Evolutionary conservation across 1,140 invertebrate genomes (phyloP).

Genomic region (Chrysoperla carnea): DNA sequence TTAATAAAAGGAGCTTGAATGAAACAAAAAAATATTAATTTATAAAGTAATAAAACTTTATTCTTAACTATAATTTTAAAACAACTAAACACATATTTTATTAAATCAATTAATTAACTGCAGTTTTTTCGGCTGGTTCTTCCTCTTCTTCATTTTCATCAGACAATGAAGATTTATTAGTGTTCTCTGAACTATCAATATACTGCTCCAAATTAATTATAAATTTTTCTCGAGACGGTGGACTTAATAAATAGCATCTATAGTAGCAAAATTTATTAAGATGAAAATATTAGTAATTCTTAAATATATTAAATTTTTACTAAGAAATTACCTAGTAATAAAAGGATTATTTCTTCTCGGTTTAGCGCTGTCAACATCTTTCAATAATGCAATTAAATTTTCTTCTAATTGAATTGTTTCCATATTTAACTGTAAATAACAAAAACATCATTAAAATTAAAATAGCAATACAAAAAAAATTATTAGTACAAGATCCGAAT

Average conservation of each 20-base stretch:
- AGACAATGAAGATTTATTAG: slow-evolving; percentile 3
- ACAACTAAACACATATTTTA: too few species aligned
- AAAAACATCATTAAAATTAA: slow-evolving; percentile 1
- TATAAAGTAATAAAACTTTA: too few species aligned
- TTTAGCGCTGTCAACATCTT: slow-evolving; percentile 36
- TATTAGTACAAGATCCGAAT: too few species aligned
- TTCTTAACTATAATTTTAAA: too few species aligned
- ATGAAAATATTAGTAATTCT: too few species aligned
- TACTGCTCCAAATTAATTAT: slow-evolving; percentile 43
- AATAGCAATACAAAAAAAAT: too few species aligned
- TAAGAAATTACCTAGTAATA: slow-evolving; percentile 36
- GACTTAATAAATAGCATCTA: slow-evolving; percentile 26
- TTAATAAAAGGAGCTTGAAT: too few species aligned
- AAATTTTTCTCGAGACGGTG: slow-evolving; percentile 39
- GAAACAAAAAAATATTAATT: too few species aligned
- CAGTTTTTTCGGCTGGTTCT: slow-evolving; percentile 1
- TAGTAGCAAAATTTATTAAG: too few species aligned
- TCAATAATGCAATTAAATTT: slow-evolving; percentile 43
- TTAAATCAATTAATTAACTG: too few species aligned
- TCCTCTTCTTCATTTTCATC: slow-evolving; percentile 16
- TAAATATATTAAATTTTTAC: too few species aligned
- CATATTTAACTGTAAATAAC: slow-evolving; percentile 47
- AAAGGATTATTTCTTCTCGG: slow-evolving; percentile 44
- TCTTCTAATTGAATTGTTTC: slow-evolving; percentile 43
- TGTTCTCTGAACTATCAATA: slow-evolving; percentile 15